Percentiles rank a stretch among this genome's conserved stretches.
Conservation (phyloP, 2,113 vertebrate species). For the Nothobranchius furzeri region DNA sequence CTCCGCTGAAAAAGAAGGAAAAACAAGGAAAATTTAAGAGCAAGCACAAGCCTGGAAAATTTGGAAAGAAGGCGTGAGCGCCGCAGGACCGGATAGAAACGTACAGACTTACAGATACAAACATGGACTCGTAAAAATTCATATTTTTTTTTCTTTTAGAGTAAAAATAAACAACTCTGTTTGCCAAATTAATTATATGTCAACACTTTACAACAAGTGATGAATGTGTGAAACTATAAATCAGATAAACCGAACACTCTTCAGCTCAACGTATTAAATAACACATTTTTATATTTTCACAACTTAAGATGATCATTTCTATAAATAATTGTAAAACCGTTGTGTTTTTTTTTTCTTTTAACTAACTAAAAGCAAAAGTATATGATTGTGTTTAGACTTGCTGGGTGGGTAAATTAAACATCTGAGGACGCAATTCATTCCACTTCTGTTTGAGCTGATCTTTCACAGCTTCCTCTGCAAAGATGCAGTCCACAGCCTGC, state of each 20-base stretch:
- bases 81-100: background rate
- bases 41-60: slow-evolving; percentile 77
- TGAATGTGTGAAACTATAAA: slow-evolving; percentile 2
- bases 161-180: too few relatives aligned
- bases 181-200: too few relatives aligned
- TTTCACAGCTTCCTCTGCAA: slow-evolving; percentile 84
- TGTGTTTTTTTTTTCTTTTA: background rate
- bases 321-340: slow-evolving; percentile 26
- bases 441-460: slow-evolving; percentile 84
- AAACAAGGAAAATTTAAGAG: slow-evolving; percentile 85
- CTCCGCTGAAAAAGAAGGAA: slow-evolving; percentile 55
- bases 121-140: background rate
- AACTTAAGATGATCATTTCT: slow-evolving; percentile 9
- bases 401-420: slow-evolving; percentile 49
- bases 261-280: slow-evolving; percentile 25
- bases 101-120: slow-evolving; percentile 1
- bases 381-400: slow-evolving; percentile 2
- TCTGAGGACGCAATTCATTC: slow-evolving; percentile 77
- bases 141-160: slow-evolving; percentile 1
- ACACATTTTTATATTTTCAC: background rate
- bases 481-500: slow-evolving; percentile 87
- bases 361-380: slow-evolving; percentile 44
- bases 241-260: slow-evolving; percentile 14
- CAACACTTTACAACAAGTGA: too few relatives aligned
- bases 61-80: slow-evolving; percentile 59